phyloP scores from a whole-genome alignment of 2,888 invertebrate species.

The Liposcelis brunnea region DNA sequence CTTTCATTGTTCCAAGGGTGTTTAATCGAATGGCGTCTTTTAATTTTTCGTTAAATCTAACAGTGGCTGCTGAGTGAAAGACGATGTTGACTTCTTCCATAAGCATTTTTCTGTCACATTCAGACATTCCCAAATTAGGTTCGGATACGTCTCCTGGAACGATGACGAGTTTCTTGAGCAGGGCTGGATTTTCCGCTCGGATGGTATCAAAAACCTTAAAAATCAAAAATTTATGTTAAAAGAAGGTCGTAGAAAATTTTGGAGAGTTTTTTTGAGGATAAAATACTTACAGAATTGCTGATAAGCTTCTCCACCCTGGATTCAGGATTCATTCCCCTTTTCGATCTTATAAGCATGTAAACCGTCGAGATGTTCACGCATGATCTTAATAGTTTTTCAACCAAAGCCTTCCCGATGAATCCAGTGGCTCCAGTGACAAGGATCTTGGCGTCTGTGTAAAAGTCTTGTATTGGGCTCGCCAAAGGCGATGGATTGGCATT shows the following conservation, averaged over 20 bases:
- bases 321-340: conserved; percentile 17
- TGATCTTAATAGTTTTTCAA: conserved; percentile 80
- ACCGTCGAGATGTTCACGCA: conserved; percentile 62
- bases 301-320: conserved; percentile 19
- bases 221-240: not conserved
- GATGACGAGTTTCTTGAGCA: conserved; percentile 26
- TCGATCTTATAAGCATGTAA: conserved; percentile 62
- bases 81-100: conserved; percentile 31
- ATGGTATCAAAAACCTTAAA: conserved; percentile 26
- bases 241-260: too few species aligned
- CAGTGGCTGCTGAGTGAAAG: conserved; percentile 43
- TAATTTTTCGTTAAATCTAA: conserved; percentile 39
- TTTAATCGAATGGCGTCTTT: conserved; percentile 37
- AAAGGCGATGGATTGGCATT: conserved; percentile 4
- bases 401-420: conserved; percentile 83
- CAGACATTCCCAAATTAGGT: conserved; percentile 23
- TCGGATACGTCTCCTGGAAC: conserved; percentile 28
- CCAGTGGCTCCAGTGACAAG: conserved; percentile 55
- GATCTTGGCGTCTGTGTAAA: conserved; percentile 35
- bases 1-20: conserved; percentile 34
- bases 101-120: conserved; percentile 24
- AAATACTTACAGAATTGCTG: conserved; percentile 18
- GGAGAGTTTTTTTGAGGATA: too few species aligned
- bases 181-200: conserved; percentile 20
- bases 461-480: conserved; percentile 23